Conservation (phyloP, 2,113 vertebrate species). For the Oryzias woworae region DNA sequence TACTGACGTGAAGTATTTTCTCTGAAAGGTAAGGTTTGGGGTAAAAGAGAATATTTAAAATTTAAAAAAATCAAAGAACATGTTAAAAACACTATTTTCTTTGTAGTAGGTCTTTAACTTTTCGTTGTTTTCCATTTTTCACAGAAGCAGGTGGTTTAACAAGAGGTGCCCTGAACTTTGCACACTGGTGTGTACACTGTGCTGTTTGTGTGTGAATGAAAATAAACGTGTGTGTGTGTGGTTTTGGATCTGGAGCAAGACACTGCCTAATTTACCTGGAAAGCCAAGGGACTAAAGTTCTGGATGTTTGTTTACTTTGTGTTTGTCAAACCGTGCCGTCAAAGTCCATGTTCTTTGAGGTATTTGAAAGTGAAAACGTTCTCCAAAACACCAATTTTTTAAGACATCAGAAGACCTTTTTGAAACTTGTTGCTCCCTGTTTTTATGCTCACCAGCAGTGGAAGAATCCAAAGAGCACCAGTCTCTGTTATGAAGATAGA, state of each 20-base stretch:
- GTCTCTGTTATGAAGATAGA: conserved; percentile 13
- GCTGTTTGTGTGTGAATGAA: conserved; percentile 5
- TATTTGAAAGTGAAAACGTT: conserved; percentile 31
- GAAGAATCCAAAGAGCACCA: conserved; percentile 60
- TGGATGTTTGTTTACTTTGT: conserved; percentile 51
- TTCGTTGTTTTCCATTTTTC: background rate
- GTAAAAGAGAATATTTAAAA: too few species aligned
- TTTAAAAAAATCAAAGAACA: too few species aligned
- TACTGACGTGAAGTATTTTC: too few species aligned
- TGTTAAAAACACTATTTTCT: too few species aligned
- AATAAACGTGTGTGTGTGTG: background rate
- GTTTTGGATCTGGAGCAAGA: conserved; percentile 48
- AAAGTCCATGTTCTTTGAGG: conserved; percentile 43
- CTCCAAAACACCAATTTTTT: conserved; percentile 4
- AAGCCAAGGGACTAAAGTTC: conserved; percentile 56
- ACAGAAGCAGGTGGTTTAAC: background rate
- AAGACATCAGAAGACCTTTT: conserved; percentile 25
- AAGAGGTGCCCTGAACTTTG: conserved; percentile 7
- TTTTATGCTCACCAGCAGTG: conserved; percentile 54
- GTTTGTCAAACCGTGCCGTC: conserved; percentile 39
- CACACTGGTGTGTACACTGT: conserved; percentile 31
- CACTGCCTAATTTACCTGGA: conserved; percentile 66
- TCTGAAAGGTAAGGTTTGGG: too few species aligned
- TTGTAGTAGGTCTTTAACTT: too few species aligned
- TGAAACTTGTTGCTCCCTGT: conserved; percentile 27